Conservation (phyloP, 2,113 vertebrate species). For the Lynx canadensis region DNA sequence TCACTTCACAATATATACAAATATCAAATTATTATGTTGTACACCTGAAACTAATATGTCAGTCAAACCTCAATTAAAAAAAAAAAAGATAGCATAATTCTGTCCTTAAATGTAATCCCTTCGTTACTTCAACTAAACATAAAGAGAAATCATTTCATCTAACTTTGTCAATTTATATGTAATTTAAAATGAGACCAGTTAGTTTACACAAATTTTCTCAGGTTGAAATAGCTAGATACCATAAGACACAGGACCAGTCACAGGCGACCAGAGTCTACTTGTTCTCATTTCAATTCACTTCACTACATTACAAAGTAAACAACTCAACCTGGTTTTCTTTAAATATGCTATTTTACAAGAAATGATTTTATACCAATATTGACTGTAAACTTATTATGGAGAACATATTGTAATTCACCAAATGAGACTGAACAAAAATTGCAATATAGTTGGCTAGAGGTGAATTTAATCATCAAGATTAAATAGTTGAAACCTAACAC, state of each 20-base stretch:
- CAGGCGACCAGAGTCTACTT: not conserved
- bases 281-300: not conserved
- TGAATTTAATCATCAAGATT: conserved; percentile 11
- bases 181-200: not conserved
- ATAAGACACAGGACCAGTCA: not conserved
- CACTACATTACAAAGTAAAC: not conserved
- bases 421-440: not conserved
- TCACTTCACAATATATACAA: not conserved
- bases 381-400: not conserved
- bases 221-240: not conserved
- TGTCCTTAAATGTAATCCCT: not conserved
- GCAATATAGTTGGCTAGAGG: not conserved
- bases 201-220: not conserved
- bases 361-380: not conserved
- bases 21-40: not conserved
- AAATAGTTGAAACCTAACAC: not conserved
- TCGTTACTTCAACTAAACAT: not conserved
- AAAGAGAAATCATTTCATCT: not conserved
- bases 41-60: not conserved
- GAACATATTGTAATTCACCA: not conserved
- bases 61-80: not conserved
- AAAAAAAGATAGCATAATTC: not conserved
- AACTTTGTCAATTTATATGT: not conserved
- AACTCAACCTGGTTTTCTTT: not conserved
- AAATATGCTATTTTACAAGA: conserved; percentile 12